Conservation (phyloP, 1,140 invertebrate species). For the Rhopalosiphum padi region DNA sequence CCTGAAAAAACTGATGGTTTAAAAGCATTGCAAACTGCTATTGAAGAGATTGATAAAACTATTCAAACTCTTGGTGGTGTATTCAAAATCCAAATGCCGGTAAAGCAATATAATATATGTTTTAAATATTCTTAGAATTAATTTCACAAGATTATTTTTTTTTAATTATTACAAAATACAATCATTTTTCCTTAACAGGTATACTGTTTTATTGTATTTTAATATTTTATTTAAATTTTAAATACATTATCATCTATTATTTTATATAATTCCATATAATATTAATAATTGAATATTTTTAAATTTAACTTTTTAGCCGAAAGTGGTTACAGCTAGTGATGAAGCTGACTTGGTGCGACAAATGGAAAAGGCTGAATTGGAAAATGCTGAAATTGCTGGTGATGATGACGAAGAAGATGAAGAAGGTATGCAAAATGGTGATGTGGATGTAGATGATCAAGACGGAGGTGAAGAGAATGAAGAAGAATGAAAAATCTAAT, state of each 20-base stretch:
- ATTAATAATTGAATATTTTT: not conserved
- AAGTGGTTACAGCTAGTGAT: conserved; percentile 97
- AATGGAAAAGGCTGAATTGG: conserved; percentile 91
- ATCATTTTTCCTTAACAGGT: not conserved
- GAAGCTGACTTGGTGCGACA: conserved; percentile 93
- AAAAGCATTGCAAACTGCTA: conserved; percentile 85
- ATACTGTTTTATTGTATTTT: not conserved
- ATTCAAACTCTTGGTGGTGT: conserved; percentile 88
- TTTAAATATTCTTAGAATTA: not conserved
- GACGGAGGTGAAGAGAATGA: conserved; percentile 61
- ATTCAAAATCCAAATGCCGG: conserved; percentile 94
- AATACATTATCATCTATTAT: not conserved
- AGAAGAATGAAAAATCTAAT: conserved; percentile 51
- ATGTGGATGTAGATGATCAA: conserved; percentile 64
- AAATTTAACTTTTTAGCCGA: conserved; percentile 72
- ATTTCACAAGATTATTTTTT: not conserved
- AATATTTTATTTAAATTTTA: not conserved
- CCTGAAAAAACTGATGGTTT: conserved; percentile 94
- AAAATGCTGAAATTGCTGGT: conserved; percentile 92
- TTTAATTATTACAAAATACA: too few relatives aligned
- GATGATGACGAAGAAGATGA: conserved; percentile 87
- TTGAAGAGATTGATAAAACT: conserved; percentile 84
- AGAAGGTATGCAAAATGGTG: conserved; percentile 68
- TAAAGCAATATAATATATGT: conserved; percentile 67
- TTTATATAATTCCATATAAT: not conserved